Conservation (phyloP, 2,888 invertebrate species). For the Crossocerus cetratus region DNA sequence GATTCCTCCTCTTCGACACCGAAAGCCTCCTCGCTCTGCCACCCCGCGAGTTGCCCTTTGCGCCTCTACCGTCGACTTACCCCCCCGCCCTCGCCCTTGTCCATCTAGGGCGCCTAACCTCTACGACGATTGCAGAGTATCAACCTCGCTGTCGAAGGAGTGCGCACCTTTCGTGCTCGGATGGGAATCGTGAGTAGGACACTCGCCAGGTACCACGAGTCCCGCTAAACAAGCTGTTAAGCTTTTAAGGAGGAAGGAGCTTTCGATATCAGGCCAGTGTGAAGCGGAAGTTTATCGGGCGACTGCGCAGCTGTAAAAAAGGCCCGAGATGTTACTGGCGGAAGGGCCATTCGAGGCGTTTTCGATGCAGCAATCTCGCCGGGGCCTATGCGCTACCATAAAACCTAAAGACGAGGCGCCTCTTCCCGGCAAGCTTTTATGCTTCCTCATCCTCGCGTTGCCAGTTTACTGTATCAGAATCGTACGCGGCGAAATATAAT, state of each 20-base stretch:
- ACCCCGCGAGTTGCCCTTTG: too few relatives aligned
- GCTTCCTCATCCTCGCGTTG: not conserved
- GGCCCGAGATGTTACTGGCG: not conserved
- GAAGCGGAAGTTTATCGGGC: not conserved
- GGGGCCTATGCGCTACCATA: not conserved
- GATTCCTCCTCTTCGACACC: slow-evolving; percentile 41
- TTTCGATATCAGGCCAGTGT: not conserved
- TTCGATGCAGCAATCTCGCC: slow-evolving; percentile 1
- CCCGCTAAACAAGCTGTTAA: too few relatives aligned
- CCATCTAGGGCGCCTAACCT: too few relatives aligned
- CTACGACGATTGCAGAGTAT: too few relatives aligned
- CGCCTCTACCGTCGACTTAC: too few relatives aligned
- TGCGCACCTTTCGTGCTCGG: too few relatives aligned
- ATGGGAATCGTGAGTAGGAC: not conserved
- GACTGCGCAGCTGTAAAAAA: not conserved
- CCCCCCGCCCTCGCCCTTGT: too few relatives aligned
- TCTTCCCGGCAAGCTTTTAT: not conserved
- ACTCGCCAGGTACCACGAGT: not conserved
- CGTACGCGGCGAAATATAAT: not conserved
- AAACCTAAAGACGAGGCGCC: not conserved
- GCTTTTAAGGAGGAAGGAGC: too few relatives aligned
- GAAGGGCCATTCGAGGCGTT: not conserved
- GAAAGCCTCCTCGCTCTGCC: too few relatives aligned
- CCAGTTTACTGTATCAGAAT: not conserved
- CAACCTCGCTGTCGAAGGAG: too few relatives aligned